Percentiles rank a stretch among this genome's conserved stretches.
These are phyloP conservation scores for Vimba vimba DNA, from an alignment of 2,113 vertebrate species.

Conservation along the genomic window DNA sequence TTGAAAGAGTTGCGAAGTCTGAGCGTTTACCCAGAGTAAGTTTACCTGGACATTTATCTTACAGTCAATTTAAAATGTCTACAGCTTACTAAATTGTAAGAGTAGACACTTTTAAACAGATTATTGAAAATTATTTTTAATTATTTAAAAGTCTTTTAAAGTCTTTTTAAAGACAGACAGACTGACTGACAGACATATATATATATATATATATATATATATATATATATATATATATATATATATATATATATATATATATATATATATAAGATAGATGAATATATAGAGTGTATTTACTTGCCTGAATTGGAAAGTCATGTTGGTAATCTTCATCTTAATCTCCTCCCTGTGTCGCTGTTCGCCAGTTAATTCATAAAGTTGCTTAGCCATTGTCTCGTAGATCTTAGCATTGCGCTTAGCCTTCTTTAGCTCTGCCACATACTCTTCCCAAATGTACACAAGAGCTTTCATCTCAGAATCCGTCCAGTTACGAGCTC, in stretches of 20 bases:
- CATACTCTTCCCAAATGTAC: conserved; percentile 96
- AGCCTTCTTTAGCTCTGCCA: conserved; percentile 93
- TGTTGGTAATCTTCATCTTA: conserved; percentile 99
- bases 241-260: neutral
- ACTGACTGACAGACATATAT: neutral
- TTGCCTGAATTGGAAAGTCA: conserved; percentile 99
- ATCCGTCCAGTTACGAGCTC: conserved; percentile 98
- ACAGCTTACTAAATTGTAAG: neutral
- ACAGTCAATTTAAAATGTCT: neutral
- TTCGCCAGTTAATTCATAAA: conserved; percentile 94
- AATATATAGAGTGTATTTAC: conserved; percentile 57
- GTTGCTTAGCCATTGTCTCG: conserved; percentile 97
- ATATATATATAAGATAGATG: neutral
- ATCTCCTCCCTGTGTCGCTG: conserved; percentile 96
- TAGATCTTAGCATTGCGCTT: conserved; percentile 98
- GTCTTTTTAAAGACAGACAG: too few relatives aligned
- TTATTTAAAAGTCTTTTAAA: too few relatives aligned
- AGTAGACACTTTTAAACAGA: neutral
- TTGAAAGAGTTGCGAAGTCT: neutral
- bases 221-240: neutral
- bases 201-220: neutral
- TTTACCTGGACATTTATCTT: neutral
- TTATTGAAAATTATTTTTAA: neutral
- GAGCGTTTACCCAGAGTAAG: neutral
- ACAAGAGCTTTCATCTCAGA: conserved; percentile 96